Evolutionary conservation across 2,888 invertebrate genomes (phyloP).

Genomic region (Eudasyphora cyanicolor): DNA sequence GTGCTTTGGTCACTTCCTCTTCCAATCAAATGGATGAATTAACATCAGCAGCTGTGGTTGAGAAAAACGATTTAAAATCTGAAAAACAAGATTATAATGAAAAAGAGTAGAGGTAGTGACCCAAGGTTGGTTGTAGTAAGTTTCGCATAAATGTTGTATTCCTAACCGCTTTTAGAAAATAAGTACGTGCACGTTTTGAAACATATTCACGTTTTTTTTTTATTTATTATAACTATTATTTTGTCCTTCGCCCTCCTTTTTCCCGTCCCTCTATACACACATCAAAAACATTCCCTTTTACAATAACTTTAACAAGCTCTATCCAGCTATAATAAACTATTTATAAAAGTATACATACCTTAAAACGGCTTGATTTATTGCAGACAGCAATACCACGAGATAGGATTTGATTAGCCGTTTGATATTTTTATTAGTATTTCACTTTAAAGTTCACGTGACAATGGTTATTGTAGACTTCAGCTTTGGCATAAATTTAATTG

Average conservation of each 20-base stretch:
- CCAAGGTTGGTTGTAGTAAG: background rate
- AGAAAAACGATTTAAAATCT: slow-evolving; percentile 47
- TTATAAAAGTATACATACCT: slow-evolving; percentile 2
- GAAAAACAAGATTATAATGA: slow-evolving; percentile 54
- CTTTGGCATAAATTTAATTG: too few species aligned
- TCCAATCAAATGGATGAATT: background rate
- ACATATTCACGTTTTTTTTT: background rate
- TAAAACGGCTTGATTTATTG: background rate
- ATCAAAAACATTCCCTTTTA: slow-evolving; percentile 13
- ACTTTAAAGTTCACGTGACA: too few species aligned
- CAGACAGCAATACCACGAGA: too few species aligned
- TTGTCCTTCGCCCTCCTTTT: background rate
- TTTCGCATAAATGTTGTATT: background rate
- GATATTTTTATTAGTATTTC: too few species aligned
- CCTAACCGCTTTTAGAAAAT: background rate
- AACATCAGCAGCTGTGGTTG: slow-evolving; percentile 8
- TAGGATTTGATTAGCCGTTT: too few species aligned
- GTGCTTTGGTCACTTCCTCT: background rate
- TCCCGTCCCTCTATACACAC: background rate
- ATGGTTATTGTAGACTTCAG: too few species aligned
- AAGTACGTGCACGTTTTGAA: background rate
- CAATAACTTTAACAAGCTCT: background rate
- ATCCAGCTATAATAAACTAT: background rate
- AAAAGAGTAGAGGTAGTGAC: slow-evolving; percentile 43
- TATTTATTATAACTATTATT: slow-evolving; percentile 23